These are phyloP conservation scores for Melipona beecheii DNA, from an alignment of 2,888 invertebrate species.

Conservation along the genomic window DNA sequence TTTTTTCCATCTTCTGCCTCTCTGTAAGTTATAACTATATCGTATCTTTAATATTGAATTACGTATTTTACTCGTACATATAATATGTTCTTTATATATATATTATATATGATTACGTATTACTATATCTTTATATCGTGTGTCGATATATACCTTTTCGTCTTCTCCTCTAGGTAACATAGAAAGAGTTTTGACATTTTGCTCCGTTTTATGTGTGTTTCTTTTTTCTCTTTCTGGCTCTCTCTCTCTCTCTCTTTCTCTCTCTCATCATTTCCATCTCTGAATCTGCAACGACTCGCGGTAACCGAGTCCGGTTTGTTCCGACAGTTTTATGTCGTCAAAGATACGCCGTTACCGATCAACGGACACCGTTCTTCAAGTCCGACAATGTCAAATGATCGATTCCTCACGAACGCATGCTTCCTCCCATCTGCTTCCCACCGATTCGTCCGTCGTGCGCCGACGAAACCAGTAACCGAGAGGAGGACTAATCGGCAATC, in stretches of 20 bases:
- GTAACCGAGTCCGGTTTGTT: constrained; percentile 17
- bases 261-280: constrained; percentile 22
- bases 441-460: constrained; percentile 31
- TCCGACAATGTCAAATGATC: constrained; percentile 23
- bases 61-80: constrained; percentile 55
- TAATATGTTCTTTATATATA: constrained; percentile 45
- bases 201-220: constrained; percentile 54
- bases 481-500: constrained; percentile 34
- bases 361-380: constrained; percentile 39
- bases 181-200: constrained; percentile 47
- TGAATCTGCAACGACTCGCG: constrained; percentile 36
- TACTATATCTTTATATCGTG: constrained; percentile 41
- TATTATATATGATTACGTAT: constrained; percentile 22
- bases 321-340: constrained; percentile 31
- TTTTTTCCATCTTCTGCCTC: constrained; percentile 62
- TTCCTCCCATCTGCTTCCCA: constrained; percentile 28
- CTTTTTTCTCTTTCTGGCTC: too few species aligned
- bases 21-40: constrained; percentile 60
- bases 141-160: constrained; percentile 35
- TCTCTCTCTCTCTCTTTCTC: too few species aligned
- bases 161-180: constrained; percentile 32
- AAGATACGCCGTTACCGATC: constrained; percentile 25
- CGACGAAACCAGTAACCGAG: constrained; percentile 27
- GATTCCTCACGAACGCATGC: constrained; percentile 52
- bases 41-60: constrained; percentile 59